Conservation (phyloP, 2,797 vertebrate genomes). For the Oryzias sinensis region DNA sequence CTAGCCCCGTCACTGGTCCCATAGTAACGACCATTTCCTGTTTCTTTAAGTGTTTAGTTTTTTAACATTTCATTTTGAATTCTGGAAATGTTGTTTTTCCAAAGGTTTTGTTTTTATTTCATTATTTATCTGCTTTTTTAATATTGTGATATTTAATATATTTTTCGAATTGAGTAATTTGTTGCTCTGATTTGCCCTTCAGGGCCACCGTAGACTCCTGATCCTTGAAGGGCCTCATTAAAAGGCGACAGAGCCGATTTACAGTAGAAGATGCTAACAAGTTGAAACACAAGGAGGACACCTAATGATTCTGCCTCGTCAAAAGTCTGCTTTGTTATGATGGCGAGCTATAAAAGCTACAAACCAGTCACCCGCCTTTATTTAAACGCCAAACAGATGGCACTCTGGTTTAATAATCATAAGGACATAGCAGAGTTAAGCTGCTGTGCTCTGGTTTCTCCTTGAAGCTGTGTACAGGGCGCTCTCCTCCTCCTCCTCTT, state of each 20-base stretch:
- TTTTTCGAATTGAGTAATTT: too few species aligned
- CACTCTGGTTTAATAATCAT: conserved; percentile 39
- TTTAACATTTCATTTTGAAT: too few species aligned
- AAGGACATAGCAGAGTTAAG: conserved; percentile 61
- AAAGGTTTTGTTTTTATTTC: too few species aligned
- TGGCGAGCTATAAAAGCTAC: conserved; percentile 35
- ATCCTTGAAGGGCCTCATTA: conserved; percentile 16
- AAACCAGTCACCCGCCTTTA: conserved; percentile 32
- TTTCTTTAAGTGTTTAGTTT: too few species aligned
- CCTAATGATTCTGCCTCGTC: conserved; percentile 32
- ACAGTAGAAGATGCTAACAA: conserved; percentile 26
- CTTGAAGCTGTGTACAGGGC: conserved; percentile 29
- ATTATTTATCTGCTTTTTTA: too few species aligned
- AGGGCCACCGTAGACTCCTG: too few species aligned
- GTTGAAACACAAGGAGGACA: conserved; percentile 15
- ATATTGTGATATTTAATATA: too few species aligned
- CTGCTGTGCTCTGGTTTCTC: conserved; percentile 37
- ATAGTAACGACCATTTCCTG: too few species aligned
- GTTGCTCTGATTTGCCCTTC: too few species aligned
- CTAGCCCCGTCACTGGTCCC: too few species aligned
- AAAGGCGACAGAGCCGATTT: conserved; percentile 10
- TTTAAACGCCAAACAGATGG: conserved; percentile 55
- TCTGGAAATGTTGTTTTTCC: too few species aligned
- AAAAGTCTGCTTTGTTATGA: conserved; percentile 34
- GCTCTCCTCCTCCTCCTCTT: conserved; percentile 38